A percentile compares a stretch with the other conserved stretches of the same genome.
These are phyloP conservation scores for Brachionus manjavacas DNA, from an alignment of 1,140 invertebrate genomes.

Conservation along the genomic window DNA sequence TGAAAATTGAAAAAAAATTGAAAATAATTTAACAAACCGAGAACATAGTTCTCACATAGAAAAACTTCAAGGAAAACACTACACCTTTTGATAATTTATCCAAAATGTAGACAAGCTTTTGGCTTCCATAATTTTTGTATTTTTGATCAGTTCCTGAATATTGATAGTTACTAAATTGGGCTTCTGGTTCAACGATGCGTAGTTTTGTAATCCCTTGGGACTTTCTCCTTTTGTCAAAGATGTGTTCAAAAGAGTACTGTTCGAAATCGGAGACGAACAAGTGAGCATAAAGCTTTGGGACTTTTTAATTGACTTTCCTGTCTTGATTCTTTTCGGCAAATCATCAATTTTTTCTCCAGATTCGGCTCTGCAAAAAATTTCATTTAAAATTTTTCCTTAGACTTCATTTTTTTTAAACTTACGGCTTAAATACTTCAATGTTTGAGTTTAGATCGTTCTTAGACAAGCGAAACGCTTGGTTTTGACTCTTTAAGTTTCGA, in stretches of 20 bases:
- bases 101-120: constrained; percentile 25
- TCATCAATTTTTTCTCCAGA: neutral
- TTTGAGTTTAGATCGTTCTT: neutral
- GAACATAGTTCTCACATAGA: neutral
- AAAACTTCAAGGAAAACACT: neutral
- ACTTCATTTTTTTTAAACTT: neutral
- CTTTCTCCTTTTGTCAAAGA: neutral
- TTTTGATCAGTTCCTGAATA: constrained; percentile 6
- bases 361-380: neutral
- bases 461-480: neutral
- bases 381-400: neutral
- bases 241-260: neutral
- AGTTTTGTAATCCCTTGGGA: neutral
- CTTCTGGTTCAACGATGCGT: neutral
- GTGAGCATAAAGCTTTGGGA: neutral
- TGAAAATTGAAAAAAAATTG: too few species aligned
- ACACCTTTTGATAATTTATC: neutral
- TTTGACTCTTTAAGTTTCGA: neutral
- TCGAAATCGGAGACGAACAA: neutral
- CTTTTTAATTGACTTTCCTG: neutral
- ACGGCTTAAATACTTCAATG: constrained; percentile 20
- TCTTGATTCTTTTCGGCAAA: neutral
- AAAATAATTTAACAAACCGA: neutral
- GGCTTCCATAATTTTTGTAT: constrained; percentile 6
- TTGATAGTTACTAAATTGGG: neutral